These are phyloP conservation scores for Carposina sasakii DNA, from an alignment of 1,140 invertebrate genomes.

Conservation along the genomic window DNA sequence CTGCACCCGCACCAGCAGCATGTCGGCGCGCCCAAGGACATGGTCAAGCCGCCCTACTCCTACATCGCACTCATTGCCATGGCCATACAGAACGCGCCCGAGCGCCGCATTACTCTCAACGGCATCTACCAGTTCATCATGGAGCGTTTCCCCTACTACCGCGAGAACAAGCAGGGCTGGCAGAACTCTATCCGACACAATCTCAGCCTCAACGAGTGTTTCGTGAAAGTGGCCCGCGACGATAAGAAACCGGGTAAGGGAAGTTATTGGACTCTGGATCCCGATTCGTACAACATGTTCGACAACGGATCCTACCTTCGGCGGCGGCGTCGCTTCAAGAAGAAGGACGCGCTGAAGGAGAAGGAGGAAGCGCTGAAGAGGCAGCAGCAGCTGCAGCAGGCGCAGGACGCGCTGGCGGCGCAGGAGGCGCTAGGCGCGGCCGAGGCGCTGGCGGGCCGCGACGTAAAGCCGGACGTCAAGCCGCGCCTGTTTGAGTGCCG, in stretches of 20 bases:
- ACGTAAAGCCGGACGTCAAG: constrained; percentile 72
- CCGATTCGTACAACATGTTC: constrained; percentile 98
- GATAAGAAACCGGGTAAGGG: constrained; percentile 98
- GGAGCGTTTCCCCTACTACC: constrained; percentile 97
- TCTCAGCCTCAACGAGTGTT: constrained; percentile 98
- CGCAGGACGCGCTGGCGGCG: constrained; percentile 63
- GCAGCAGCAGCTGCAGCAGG: constrained; percentile 76
- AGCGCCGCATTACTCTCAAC: constrained; percentile 96
- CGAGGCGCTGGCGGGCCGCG: constrained; percentile 59
- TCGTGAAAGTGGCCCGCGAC: constrained; percentile 93
- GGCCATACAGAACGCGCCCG: constrained; percentile 95
- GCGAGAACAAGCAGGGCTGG: constrained; percentile 97
- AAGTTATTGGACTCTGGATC: constrained; percentile 97
- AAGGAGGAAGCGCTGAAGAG: constrained; percentile 90
- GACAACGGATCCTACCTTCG: constrained; percentile 96
- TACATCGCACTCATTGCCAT: constrained; percentile 99
- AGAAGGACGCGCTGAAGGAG: constrained; percentile 92
- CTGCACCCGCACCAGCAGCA: constrained; percentile 82
- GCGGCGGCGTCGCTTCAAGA: constrained; percentile 94
- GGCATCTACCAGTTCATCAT: constrained; percentile 99
- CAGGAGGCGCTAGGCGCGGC: constrained; percentile 70
- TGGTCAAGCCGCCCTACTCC: constrained; percentile 97
- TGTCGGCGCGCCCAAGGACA: constrained; percentile 82
- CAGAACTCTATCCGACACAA: constrained; percentile 98
- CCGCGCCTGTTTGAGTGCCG: constrained; percentile 74